Base-by-base conservation (phyloP, 2,888 invertebrate species). In the Yponomeuta plumbellus region DNA sequence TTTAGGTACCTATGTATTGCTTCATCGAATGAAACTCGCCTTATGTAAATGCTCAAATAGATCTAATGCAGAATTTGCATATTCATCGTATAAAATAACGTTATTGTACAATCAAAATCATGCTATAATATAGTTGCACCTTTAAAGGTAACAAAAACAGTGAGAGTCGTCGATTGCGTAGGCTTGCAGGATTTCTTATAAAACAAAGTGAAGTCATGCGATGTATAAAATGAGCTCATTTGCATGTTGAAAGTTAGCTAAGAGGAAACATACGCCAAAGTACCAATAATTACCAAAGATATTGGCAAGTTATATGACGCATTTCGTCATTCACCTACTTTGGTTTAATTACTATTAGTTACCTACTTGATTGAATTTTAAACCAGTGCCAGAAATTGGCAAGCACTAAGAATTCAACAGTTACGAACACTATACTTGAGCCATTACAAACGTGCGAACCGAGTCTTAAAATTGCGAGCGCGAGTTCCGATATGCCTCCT, bases 161-260 rank as follows among this genome's bases (percentile, higher is more conserved):
- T 17, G 17, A 52, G 44, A 52, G 17, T 17, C 5, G 44, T 34
- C 34, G 34, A 6, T 52, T 52, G 44, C 44, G 44, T 17, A 52
- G 44, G 44, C 44, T 17, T 52, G 44, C 44, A 52, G 44, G 44
- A 52, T 52, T 52, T 52, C 44, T 52, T 52, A 52, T 52, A 52
- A 52, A 52, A 52, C 44, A 52, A 52, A 17, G 44, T 52, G 44
- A 52, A 59, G 59, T 21, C 59, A 59, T 59, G 62, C 62, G 62
- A 62, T 62, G 39, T 62, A 34, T n/a, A 62, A 62, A 62, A 62
- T 61, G 61, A 61, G 34, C 61, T 61, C 39, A 62, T 62, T 62
- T 62, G 20, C 23, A 62, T 39, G 20, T 34, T n/a, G 39, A 62
- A 62, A 39, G 20, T 20, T 62, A 20, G 62, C 39, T 52, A 52